Conservation (phyloP, 2,113 vertebrate species). For the Vidua macroura region DNA sequence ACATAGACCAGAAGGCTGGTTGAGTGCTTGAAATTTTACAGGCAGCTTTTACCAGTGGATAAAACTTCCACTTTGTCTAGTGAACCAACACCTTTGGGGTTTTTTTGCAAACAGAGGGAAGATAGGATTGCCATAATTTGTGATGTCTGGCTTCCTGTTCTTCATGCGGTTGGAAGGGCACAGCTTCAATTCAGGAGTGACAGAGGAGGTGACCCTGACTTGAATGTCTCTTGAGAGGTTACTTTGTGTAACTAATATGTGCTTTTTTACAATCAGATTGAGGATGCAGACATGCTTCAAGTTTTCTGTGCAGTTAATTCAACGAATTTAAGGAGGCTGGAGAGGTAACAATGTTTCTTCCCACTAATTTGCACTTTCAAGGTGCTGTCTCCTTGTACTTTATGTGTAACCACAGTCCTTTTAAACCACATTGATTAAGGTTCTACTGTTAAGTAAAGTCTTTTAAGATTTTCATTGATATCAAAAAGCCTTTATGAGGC, state of each 20-base stretch:
- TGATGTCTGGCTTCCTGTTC: neutral
- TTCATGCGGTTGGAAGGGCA: neutral
- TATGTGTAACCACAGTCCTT: neutral
- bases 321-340: neutral
- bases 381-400: slow-evolving; percentile 40
- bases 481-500: slow-evolving; percentile 47
- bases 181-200: neutral
- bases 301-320: neutral
- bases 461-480: slow-evolving; percentile 61
- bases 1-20: neutral
- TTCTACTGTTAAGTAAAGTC: slow-evolving; percentile 61
- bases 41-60: neutral
- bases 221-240: neutral
- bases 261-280: neutral
- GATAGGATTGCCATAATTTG: neutral
- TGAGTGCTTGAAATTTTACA: neutral
- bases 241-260: neutral
- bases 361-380: slow-evolving; percentile 59
- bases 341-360: slow-evolving; percentile 53
- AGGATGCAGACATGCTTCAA: neutral
- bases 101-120: neutral
- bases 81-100: neutral
- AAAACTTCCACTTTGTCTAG: neutral
- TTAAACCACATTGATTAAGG: slow-evolving; percentile 62
- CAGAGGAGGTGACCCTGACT: neutral